Evolutionary conservation across 2,113 vertebrate species (phyloP).

Genomic region (Prunella himalayana): DNA sequence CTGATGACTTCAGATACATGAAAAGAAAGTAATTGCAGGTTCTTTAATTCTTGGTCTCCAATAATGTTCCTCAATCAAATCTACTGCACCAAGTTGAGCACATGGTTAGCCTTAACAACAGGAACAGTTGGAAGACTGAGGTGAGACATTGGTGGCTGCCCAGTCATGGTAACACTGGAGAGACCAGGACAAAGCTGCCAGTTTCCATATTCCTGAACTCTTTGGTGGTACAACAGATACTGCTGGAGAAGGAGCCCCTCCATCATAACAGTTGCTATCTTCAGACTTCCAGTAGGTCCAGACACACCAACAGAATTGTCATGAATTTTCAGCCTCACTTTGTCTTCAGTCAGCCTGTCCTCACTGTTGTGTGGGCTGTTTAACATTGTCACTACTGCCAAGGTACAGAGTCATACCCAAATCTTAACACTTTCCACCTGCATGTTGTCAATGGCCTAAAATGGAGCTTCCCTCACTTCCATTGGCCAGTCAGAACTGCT

Average conservation of each 20-base stretch:
- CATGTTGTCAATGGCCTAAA: neutral
- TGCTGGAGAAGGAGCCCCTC: neutral
- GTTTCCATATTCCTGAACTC: neutral
- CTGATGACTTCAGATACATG: neutral
- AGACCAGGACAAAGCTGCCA: neutral
- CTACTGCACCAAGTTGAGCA: neutral
- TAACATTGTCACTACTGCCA: neutral
- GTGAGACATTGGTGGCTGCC: neutral
- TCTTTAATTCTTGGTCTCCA: neutral
- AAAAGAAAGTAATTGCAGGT: neutral
- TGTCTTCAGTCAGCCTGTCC: neutral
- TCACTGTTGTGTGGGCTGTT: rapidly evolving
- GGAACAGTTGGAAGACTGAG: neutral
- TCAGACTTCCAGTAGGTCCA: neutral
- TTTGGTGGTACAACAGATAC: neutral
- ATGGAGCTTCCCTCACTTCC: neutral
- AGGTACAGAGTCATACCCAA: neutral
- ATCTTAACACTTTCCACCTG: neutral
- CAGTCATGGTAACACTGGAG: neutral
- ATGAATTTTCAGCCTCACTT: neutral
- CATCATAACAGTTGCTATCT: neutral
- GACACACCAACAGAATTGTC: neutral
- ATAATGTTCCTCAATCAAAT: neutral
- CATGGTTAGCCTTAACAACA: neutral
- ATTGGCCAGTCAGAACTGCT: neutral